A percentile compares a stretch with the other conserved stretches of the same genome.
These are phyloP conservation scores for Drosophila nigricruria DNA, from an alignment of 2,888 invertebrate genomes.

Conservation along the genomic window DNA sequence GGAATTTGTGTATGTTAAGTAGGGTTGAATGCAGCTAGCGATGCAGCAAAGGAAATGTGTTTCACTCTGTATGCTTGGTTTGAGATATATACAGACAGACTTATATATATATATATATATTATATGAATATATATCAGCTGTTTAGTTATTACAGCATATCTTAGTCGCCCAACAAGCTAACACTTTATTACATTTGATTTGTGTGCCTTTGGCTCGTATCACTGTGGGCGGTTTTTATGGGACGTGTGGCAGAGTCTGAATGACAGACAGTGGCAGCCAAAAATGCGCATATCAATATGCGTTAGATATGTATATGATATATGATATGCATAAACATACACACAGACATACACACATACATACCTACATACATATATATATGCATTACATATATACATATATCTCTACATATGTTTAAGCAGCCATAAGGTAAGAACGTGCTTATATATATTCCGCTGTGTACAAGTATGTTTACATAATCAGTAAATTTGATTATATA, in stretches of 20 bases:
- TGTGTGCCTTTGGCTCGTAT: conserved; percentile 33
- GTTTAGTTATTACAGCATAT: neutral
- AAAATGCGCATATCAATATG: conserved; percentile 42
- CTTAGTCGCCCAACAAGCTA: conserved; percentile 13
- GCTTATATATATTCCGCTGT: neutral
- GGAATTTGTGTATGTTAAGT: too few relatives aligned
- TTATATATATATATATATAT: neutral
- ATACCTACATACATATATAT: too few relatives aligned
- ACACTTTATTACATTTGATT: conserved; percentile 59
- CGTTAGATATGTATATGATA: conserved; percentile 18
- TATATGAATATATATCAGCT: too few relatives aligned
- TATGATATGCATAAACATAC: conserved; percentile 14
- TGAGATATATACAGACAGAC: too few relatives aligned
- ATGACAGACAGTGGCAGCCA: conserved; percentile 29
- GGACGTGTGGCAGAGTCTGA: conserved; percentile 40
- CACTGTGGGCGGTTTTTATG: conserved; percentile 41
- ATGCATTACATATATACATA: neutral
- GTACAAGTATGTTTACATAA: conserved; percentile 50
- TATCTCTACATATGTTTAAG: neutral
- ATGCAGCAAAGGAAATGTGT: too few relatives aligned
- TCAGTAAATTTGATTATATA: conserved; percentile 73
- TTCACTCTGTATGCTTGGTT: too few relatives aligned
- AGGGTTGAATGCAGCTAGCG: too few relatives aligned
- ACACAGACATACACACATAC: neutral
- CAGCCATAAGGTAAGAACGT: conserved; percentile 16